A percentile compares a stretch with the other conserved stretches of the same genome.
These are phyloP conservation scores for Polymixis flavicincta DNA, from an alignment of 2,888 invertebrate species.

Conservation along the genomic window DNA sequence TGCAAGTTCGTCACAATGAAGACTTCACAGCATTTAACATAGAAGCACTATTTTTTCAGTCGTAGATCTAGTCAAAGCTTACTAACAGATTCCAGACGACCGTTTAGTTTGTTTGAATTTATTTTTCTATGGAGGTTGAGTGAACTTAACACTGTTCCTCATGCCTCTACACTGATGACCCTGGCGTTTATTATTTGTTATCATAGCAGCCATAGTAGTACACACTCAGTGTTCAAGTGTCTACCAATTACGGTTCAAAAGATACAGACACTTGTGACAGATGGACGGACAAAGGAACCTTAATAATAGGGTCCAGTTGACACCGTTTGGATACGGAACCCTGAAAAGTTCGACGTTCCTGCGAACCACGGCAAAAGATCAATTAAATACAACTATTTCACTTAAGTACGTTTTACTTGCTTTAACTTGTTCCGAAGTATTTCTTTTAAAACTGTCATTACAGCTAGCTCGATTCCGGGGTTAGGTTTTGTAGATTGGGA, in stretches of 20 bases:
- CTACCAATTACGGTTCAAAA: background rate
- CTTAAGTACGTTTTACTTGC: slow-evolving; percentile 31
- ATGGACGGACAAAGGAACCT: background rate
- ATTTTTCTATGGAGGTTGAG: too few relatives aligned
- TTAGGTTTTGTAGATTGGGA: background rate
- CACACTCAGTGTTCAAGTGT: background rate
- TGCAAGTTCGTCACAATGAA: too few relatives aligned
- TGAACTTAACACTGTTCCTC: too few relatives aligned
- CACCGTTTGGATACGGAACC: background rate
- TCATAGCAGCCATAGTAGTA: background rate
- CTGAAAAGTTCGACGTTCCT: slow-evolving; percentile 17
- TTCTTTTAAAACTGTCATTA: slow-evolving; percentile 51
- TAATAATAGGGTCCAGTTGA: background rate
- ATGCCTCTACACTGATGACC: too few relatives aligned
- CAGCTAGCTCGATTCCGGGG: background rate
- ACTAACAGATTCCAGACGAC: too few relatives aligned
- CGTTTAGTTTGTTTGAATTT: too few relatives aligned
- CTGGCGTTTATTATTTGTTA: too few relatives aligned
- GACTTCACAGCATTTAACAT: too few relatives aligned
- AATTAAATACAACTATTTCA: slow-evolving; percentile 58
- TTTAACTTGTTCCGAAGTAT: slow-evolving; percentile 29
- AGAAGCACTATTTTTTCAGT: too few relatives aligned
- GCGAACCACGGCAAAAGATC: slow-evolving; percentile 25
- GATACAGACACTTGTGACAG: background rate
- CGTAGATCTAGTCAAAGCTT: too few relatives aligned